phyloP scores from a whole-genome alignment of 2,888 invertebrate genomes.

The Dolomedes plantarius region DNA sequence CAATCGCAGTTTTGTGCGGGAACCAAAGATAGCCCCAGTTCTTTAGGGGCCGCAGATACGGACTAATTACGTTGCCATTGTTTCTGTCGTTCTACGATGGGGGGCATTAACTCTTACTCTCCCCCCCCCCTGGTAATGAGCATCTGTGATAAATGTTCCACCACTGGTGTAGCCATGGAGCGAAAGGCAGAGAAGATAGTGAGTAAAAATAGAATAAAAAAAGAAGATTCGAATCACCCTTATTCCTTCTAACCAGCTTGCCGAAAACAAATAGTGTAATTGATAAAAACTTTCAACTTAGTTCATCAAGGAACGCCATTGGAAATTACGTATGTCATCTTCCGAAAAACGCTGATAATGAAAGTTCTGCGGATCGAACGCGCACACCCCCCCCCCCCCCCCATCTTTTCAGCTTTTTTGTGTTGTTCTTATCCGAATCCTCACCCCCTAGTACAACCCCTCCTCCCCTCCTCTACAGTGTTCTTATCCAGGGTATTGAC shows the following conservation, averaged over 20 bases:
- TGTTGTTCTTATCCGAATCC: conserved; percentile 60
- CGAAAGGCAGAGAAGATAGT: conserved; percentile 7
- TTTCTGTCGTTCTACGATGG: conserved; percentile 45
- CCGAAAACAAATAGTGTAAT: conserved; percentile 71
- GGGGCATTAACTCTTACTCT: conserved; percentile 51
- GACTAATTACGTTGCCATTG: conserved; percentile 70
- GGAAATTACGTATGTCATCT: conserved; percentile 72
- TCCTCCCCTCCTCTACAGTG: background rate
- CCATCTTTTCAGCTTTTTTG: conserved; percentile 28
- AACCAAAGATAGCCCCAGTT: conserved; percentile 64
- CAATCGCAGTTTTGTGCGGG: conserved; percentile 60
- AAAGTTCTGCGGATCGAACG: conserved; percentile 65
- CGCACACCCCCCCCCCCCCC: background rate
- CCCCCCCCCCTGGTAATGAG: conserved; percentile 46
- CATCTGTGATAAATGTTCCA: conserved; percentile 63
- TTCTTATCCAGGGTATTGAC: conserved; percentile 62
- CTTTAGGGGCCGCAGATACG: conserved; percentile 53
- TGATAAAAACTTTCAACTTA: conserved; percentile 72
- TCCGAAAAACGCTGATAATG: conserved; percentile 68
- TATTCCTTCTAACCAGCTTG: conserved; percentile 58
- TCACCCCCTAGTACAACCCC: conserved; percentile 35
- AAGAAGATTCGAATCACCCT: conserved; percentile 22
- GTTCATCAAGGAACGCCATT: conserved; percentile 66
- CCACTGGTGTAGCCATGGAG: background rate
- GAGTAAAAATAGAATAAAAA: conserved; percentile 26